A percentile compares a stretch with the other conserved stretches of the same genome.
Conservation (phyloP, 1,140 invertebrate species). For the Hestina assimilis region DNA sequence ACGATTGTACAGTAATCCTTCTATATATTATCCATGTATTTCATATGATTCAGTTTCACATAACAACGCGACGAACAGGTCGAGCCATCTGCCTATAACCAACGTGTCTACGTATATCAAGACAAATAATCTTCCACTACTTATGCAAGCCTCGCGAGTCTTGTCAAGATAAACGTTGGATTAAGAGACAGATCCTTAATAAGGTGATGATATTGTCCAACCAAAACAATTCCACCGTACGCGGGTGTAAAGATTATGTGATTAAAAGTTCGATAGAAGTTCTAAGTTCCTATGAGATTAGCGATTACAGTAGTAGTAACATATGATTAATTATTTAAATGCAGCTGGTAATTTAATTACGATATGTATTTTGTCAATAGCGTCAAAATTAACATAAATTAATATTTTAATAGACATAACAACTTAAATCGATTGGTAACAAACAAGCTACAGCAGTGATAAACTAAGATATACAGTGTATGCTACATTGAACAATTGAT, state of each 20-base stretch:
- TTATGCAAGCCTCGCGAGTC: constrained; percentile 27
- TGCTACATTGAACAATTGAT: too few relatives aligned
- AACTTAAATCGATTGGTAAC: too few relatives aligned
- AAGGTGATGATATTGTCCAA: constrained; percentile 16
- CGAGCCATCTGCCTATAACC: constrained; percentile 44
- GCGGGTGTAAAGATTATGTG: constrained; percentile 2
- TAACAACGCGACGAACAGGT: constrained; percentile 28
- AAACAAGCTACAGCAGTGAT: too few relatives aligned
- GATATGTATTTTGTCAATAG: too few relatives aligned
- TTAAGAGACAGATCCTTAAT: constrained; percentile 32
- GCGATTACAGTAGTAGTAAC: neutral
- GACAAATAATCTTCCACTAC: constrained; percentile 32
- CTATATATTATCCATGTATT: constrained; percentile 38
- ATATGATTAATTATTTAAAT: neutral
- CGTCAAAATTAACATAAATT: neutral
- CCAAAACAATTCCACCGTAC: constrained; percentile 3
- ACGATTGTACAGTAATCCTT: neutral
- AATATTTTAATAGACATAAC: too few relatives aligned
- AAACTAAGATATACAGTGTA: too few relatives aligned
- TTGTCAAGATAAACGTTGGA: constrained; percentile 27
- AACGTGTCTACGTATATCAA: constrained; percentile 24
- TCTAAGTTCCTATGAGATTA: neutral
- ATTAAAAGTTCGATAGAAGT: neutral
- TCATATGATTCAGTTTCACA: constrained; percentile 44
- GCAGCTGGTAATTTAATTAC: neutral